Evolutionary conservation across 2,113 vertebrate genomes (phyloP), one percentile per base, ranked within the genome.

Genomic region (Phocoena phocoena): DNA sequence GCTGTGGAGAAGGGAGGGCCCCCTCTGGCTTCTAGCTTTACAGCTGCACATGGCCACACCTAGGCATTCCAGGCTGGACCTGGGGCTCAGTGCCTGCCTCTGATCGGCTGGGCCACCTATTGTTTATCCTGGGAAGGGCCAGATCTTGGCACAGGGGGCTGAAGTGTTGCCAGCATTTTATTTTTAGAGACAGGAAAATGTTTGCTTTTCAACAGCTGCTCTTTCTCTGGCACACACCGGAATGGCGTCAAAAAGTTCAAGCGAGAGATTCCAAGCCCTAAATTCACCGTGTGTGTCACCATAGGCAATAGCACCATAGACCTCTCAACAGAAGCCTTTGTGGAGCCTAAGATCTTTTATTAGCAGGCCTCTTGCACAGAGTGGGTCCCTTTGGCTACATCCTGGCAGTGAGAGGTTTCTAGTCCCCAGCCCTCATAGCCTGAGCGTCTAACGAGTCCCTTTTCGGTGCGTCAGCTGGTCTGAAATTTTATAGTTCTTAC

Each of bases 141-240:
- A 70, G 96, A 62, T 77, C 96, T 96, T 97, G 97, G 97, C 93
- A 90, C 6, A 2, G 76, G 77, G 83, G 71, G 47, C 82, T 88
- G 60, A 89, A 96, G 77, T 33, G 1, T 87, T 96, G 98, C 96
- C 98, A 96, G 67, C 18, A 2, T 71, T 93, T 97, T 98, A 98
- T 98, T 98, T 98, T 98, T 98, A 97, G 97, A 97, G 97, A 94
- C 81, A 96, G 92, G 95, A 97, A 97, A 96, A 96, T 97, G 95
- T 92, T 97, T 97, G 95, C 71, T 96, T 97, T 96, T 93, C 90
- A 94, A 97, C 96, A 97, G 95, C 71, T 93, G 77, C 47, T 92
- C 18, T 84, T 94, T 55, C 74, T 95, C 90, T 96, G 95, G 88
- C 97, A 93, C 25, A 50, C 41, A 94, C 33, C 1, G 60, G 81